Base-by-base conservation (phyloP, 2,113 vertebrate genomes). In the Apistogramma diplotaenia region DNA sequence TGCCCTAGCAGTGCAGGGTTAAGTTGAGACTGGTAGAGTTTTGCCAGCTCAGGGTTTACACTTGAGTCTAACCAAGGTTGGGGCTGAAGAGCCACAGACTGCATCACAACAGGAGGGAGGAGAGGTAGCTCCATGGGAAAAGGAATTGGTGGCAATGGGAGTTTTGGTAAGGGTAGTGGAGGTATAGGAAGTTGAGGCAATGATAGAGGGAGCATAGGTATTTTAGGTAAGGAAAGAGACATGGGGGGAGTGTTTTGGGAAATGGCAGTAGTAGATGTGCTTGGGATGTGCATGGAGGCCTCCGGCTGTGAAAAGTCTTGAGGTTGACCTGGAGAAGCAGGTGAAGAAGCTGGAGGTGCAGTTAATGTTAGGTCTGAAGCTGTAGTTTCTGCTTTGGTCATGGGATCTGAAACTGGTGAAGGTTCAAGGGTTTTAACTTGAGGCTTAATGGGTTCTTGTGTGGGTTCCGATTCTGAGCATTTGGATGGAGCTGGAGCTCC, bases 81-180 rank as follows among this genome's bases (percentile, higher is more conserved):
- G 0, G 96, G 92, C 82, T 98, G 97, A 35, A 99, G 93, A 3
- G 97, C 93, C 94, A 99, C 94, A 4, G 97, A 96, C 90, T 98
- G 98, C 97, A 99, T 99, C 95, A 99, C 95, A 58, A 98, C 96
- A 0, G 97, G 96, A 0, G 98, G 93, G 88, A 99, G 97, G 84
- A 99, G 96, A 76, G 98, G 96, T 57, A 99, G 92, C 85, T 99
- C 98, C 96, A 99, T 96, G 0, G 97, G 93, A 91, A 99, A 96
- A 62, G 97, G 94, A 78, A 99, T 95, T 81, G 96, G 96, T 2
- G 97, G 94, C 86, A 99, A 93, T 0, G 93, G 95, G 94, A 95
- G 97, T 90, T 2, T 96, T 90, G 0, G 95, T 97, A 98, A 72
- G 96, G 92, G 1, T 95, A 93, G 79, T 55, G 86, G 85, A 55